Evolutionary conservation across 2,113 vertebrate genomes (phyloP).

Genomic region (Corapipo altera): DNA sequence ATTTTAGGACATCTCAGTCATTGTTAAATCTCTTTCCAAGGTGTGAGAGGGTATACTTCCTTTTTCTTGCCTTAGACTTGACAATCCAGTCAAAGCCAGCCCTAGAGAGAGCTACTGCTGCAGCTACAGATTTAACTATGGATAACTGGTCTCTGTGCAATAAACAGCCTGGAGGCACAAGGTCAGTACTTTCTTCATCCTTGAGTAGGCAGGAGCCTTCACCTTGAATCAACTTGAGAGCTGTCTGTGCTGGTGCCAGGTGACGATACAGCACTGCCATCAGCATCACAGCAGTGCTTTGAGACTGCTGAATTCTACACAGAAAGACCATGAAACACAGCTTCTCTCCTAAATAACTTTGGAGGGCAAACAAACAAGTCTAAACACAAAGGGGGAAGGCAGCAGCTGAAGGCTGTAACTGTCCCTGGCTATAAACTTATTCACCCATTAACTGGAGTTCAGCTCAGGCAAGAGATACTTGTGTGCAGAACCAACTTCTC

Average conservation of each 20-base stretch:
- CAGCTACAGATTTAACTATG: not conserved
- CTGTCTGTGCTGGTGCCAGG: not conserved
- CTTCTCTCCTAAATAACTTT: not conserved
- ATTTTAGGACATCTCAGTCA: not conserved
- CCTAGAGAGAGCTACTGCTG: not conserved
- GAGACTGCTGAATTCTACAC: not conserved
- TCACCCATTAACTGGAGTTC: not conserved
- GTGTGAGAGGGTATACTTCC: not conserved
- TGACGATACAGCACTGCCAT: fast-evolving
- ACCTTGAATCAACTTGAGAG: not conserved
- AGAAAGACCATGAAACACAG: not conserved
- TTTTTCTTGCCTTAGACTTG: not conserved
- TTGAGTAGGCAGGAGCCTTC: not conserved
- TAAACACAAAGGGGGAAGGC: not conserved
- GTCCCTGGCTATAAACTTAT: not conserved
- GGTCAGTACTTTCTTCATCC: not conserved
- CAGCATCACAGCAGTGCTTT: not conserved
- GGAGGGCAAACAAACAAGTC: not conserved
- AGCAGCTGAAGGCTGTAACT: not conserved
- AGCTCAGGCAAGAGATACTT: not conserved
- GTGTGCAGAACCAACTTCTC: not conserved
- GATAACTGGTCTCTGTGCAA: not conserved
- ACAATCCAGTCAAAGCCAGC: not conserved
- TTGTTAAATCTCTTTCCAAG: not conserved
- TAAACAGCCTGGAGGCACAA: not conserved